Evolutionary conservation across 2,797 vertebrate genomes (phyloP).

Genomic region (Pantherophis vulpinus): DNA sequence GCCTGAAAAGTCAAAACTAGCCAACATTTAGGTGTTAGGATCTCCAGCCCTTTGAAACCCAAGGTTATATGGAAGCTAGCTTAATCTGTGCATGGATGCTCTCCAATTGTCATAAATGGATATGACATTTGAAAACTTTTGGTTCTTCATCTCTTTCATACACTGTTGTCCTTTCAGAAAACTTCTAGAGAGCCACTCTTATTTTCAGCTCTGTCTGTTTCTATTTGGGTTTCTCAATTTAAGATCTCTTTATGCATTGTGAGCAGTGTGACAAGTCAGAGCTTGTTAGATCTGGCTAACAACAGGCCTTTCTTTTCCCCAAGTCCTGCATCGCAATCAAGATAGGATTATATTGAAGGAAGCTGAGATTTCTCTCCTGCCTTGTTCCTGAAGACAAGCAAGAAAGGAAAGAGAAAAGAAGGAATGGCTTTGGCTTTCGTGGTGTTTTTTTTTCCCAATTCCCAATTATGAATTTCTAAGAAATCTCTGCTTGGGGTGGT

Average conservation of each 20-base stretch:
- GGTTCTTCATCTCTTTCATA: not conserved
- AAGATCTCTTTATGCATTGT: not conserved
- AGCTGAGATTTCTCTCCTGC: not conserved
- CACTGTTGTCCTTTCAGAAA: slow-evolving; percentile 8
- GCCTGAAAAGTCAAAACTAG: not conserved
- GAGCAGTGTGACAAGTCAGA: not conserved
- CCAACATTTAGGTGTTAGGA: not conserved
- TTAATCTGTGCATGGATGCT: not conserved
- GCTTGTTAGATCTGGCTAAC: slow-evolving; percentile 4
- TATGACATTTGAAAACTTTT: slow-evolving; percentile 20
- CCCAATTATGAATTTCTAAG: not conserved
- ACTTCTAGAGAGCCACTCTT: slow-evolving; percentile 18
- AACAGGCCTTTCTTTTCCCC: not conserved
- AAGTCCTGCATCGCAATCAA: not conserved
- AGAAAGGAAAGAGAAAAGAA: not conserved
- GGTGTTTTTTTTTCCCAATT: not conserved
- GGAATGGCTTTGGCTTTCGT: not conserved
- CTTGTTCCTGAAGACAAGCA: not conserved
- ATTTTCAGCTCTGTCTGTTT: not conserved
- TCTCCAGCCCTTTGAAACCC: not conserved
- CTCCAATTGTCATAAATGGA: slow-evolving; percentile 26
- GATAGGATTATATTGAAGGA: not conserved
- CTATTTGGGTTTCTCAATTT: not conserved
- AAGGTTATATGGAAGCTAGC: not conserved
- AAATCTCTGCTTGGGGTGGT: not conserved